Percentiles rank a stretch among this genome's conserved stretches.
These are phyloP conservation scores for Ypsolopha scabrella DNA, from an alignment of 2,888 invertebrate genomes.

Conservation along the genomic window DNA sequence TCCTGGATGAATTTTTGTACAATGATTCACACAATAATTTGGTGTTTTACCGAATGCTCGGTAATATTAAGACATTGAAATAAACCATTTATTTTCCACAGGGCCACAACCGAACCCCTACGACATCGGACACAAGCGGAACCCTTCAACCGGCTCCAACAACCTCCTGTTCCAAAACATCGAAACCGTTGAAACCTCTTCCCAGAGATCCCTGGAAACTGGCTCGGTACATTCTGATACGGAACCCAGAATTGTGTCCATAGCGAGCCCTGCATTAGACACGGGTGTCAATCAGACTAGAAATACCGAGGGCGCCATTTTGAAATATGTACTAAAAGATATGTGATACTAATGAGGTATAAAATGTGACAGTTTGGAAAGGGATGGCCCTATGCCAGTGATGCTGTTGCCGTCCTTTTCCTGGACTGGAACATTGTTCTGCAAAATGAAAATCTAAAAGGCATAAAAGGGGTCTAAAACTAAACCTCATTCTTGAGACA, in stretches of 20 bases:
- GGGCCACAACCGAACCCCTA: slow-evolving; percentile 32
- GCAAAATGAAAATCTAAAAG: no score
- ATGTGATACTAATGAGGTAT: slow-evolving; percentile 27
- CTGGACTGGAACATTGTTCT: no score
- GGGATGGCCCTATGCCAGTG: not conserved
- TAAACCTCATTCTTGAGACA: no score
- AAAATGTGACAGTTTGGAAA: not conserved
- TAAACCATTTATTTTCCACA: slow-evolving; percentile 14
- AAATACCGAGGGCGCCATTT: slow-evolving; percentile 57
- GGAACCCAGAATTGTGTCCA: slow-evolving; percentile 7
- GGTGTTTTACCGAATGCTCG: not conserved
- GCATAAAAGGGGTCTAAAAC: no score
- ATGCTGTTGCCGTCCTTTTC: not conserved
- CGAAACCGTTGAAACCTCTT: slow-evolving; percentile 38
- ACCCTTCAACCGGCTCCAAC: slow-evolving; percentile 50
- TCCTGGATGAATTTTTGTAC: not conserved
- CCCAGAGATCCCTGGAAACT: slow-evolving; percentile 39
- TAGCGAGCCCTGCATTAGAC: slow-evolving; percentile 23
- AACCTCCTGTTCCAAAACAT: slow-evolving; percentile 51
- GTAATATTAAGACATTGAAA: no score
- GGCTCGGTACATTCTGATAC: slow-evolving; percentile 12
- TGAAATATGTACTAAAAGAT: slow-evolving; percentile 59
- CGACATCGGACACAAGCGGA: slow-evolving; percentile 36
- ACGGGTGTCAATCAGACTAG: slow-evolving; percentile 56
- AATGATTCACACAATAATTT: not conserved